Conservation (phyloP, 2,113 vertebrate species). For the Heteronetta atricapilla region DNA sequence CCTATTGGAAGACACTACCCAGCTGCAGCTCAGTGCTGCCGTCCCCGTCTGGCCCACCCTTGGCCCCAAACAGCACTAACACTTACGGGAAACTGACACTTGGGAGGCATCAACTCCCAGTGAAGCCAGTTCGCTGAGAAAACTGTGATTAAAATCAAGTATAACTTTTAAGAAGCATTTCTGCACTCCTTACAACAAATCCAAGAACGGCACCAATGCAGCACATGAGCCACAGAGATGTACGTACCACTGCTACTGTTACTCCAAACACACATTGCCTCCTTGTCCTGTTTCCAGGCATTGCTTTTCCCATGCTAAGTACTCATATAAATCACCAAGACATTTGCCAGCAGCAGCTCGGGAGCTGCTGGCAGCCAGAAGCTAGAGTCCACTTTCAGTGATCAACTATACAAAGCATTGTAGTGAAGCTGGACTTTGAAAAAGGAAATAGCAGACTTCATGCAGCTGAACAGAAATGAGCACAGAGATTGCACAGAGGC, state of each 20-base stretch:
- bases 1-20: not conserved
- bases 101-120: not conserved
- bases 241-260: not conserved
- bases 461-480: not conserved
- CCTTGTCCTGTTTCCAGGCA: not conserved
- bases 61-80: not conserved
- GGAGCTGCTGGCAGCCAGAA: not conserved
- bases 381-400: not conserved
- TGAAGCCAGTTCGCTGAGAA: not conserved
- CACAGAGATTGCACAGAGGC: not conserved
- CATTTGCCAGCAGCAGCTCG: not conserved
- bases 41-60: not conserved
- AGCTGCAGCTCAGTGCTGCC: not conserved
- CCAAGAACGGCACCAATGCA: not conserved
- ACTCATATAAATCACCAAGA: not conserved
- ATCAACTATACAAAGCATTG: not conserved
- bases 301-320: not conserved
- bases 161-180: not conserved
- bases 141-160: not conserved
- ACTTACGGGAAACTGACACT: not conserved
- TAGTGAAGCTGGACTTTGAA: not conserved
- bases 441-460: conserved; percentile 19
- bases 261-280: not conserved
- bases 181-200: not conserved
- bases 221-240: not conserved